A percentile compares a stretch with the other conserved stretches of the same genome.
These are phyloP conservation scores for Aphelinus atriplicis DNA, from an alignment of 1,140 invertebrate species.

Conservation along the genomic window DNA sequence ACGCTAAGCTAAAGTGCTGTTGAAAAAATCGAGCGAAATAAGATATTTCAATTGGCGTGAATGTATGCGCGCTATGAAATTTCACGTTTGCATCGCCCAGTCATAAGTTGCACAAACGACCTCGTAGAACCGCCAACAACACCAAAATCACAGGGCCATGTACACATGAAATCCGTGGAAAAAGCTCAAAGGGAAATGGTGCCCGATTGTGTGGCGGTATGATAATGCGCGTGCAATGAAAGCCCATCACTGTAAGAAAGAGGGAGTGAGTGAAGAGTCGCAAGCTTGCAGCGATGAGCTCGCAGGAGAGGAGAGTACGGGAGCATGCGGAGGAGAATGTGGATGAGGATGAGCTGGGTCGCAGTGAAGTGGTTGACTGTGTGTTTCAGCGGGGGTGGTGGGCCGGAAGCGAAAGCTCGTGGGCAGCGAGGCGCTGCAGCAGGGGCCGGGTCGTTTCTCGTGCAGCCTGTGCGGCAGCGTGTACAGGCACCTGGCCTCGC, in stretches of 20 bases:
- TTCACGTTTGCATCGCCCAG: no score
- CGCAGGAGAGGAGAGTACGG: neutral
- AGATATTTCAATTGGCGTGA: no score
- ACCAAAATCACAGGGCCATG: slow-evolving; percentile 13
- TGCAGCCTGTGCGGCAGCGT: slow-evolving; percentile 67
- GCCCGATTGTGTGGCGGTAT: slow-evolving; percentile 38
- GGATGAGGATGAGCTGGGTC: slow-evolving; percentile 46
- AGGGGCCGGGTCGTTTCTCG: slow-evolving; percentile 66
- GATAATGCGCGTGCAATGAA: slow-evolving; percentile 43
- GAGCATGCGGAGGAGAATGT: neutral
- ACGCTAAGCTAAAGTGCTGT: no score
- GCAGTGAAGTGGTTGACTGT: slow-evolving; percentile 63
- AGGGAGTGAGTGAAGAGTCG: neutral
- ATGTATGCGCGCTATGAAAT: no score
- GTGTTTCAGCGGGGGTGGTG: slow-evolving; percentile 67
- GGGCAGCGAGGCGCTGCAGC: slow-evolving; percentile 64
- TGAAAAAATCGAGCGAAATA: no score
- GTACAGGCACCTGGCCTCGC: slow-evolving; percentile 66
- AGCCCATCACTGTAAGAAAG: neutral
- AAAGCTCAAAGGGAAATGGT: slow-evolving; percentile 9
- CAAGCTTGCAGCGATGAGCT: neutral
- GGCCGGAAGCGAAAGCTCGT: slow-evolving; percentile 63
- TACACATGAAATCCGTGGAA: slow-evolving; percentile 10
- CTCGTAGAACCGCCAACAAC: no score
- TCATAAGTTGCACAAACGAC: no score